Evolutionary conservation across 1,140 invertebrate species (phyloP).

Genomic region (Drosophila melanica): DNA sequence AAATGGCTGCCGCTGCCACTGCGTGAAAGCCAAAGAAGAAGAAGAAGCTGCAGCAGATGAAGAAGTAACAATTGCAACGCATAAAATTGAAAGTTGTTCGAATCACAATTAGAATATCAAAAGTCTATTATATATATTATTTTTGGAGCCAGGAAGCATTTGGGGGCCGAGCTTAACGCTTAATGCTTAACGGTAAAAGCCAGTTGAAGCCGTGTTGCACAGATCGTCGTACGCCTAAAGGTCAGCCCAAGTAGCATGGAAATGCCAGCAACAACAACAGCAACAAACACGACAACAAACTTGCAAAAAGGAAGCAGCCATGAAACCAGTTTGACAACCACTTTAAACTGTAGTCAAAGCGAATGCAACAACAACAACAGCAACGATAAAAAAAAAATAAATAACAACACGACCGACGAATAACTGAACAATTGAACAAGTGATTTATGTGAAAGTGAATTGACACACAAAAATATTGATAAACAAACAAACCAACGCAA

Average conservation of each 20-base stretch:
- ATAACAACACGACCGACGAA: constrained; percentile 21
- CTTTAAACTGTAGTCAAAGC: constrained; percentile 64
- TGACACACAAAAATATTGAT: constrained; percentile 73
- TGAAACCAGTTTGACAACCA: constrained; percentile 74
- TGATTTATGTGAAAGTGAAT: constrained; percentile 78
- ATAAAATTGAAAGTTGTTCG: constrained; percentile 9
- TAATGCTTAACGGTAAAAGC: constrained; percentile 70
- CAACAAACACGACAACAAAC: constrained; percentile 49
- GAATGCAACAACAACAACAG: constrained; percentile 35
- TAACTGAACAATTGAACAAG: constrained; percentile 47
- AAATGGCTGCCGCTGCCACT: constrained; percentile 49
- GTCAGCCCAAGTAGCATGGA: constrained; percentile 66
- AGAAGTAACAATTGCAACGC: constrained; percentile 6
- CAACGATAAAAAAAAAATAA: too few relatives aligned
- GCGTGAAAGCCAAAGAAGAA: constrained; percentile 39
- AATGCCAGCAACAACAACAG: constrained; percentile 56
- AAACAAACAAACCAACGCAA: constrained; percentile 1
- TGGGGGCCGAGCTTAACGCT: constrained; percentile 45
- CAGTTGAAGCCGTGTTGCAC: constrained; percentile 42
- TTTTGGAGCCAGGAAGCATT: constrained; percentile 62
- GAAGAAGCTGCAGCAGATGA: constrained; percentile 14
- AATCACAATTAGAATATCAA: constrained; percentile 7
- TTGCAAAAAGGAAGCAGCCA: constrained; percentile 80
- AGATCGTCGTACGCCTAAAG: constrained; percentile 70
- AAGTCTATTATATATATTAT: constrained; percentile 2